phyloP scores from a whole-genome alignment of 35 echinoderm and acorn worm species.

The Hemicentrotus pulcherrimus region DNA sequence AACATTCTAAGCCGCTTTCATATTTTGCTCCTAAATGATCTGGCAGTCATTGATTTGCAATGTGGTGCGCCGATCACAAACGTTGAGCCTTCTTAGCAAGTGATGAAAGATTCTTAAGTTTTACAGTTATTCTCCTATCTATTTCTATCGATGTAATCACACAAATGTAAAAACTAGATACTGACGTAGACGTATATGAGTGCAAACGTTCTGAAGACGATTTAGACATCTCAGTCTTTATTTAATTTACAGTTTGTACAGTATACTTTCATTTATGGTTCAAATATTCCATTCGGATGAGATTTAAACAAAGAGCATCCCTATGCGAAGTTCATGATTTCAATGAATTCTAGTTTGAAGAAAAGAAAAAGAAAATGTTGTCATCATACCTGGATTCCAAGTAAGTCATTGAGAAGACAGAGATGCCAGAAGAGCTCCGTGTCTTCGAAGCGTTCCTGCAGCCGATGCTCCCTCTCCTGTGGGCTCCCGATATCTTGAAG shows the following conservation, averaged over 20 bases:
- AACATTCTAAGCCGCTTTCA: too few relatives aligned
- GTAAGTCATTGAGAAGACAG: constrained; percentile 77
- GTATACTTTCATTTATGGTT: too few relatives aligned
- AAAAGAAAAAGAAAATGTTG: neutral
- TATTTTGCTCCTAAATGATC: too few relatives aligned
- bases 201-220: too few relatives aligned
- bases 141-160: too few relatives aligned
- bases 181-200: too few relatives aligned
- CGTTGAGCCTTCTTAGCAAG: neutral
- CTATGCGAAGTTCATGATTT: neutral
- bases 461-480: constrained; percentile 68
- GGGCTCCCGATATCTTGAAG: constrained; percentile 53
- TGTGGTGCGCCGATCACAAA: neutral
- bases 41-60: neutral
- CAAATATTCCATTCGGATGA: too few relatives aligned
- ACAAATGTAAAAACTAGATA: too few relatives aligned
- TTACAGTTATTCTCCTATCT: too few relatives aligned
- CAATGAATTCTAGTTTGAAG: neutral
- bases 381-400: constrained; percentile 86
- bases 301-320: neutral
- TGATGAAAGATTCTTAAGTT: too few relatives aligned
- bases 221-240: too few relatives aligned
- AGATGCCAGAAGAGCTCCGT: constrained; percentile 63
- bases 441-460: constrained; percentile 59
- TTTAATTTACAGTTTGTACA: too few relatives aligned